A percentile compares a stretch with the other conserved stretches of the same genome.
Evolutionary conservation across 2,888 invertebrate species (phyloP).

Genomic region (Tipula vernalis): DNA sequence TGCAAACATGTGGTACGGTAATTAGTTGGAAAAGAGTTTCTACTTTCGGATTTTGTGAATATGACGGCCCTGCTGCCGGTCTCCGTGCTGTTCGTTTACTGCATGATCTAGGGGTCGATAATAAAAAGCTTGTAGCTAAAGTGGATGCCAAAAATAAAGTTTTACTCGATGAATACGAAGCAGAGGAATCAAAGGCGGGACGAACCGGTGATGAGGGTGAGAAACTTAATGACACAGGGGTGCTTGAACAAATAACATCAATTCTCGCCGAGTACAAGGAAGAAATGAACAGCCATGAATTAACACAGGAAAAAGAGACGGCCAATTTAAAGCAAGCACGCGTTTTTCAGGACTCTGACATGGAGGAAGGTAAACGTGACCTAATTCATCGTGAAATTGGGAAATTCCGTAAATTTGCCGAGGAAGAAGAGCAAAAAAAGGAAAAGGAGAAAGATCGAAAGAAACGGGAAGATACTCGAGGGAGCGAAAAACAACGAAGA

Average conservation of each 20-base stretch:
- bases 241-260: slow-evolving; percentile 62
- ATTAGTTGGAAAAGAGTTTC: slow-evolving; percentile 96
- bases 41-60: slow-evolving; percentile 97
- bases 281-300: slow-evolving; percentile 58
- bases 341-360: slow-evolving; percentile 70
- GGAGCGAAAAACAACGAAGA: slow-evolving; percentile 29
- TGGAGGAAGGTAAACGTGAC: slow-evolving; percentile 93
- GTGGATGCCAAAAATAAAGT: slow-evolving; percentile 96
- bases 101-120: slow-evolving; percentile 85
- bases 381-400: slow-evolving; percentile 95
- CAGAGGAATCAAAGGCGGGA: slow-evolving; percentile 49
- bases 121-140: slow-evolving; percentile 87
- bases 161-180: slow-evolving; percentile 85
- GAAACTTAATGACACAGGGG: slow-evolving; percentile 47
- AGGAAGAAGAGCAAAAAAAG: slow-evolving; percentile 35
- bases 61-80: slow-evolving; percentile 90
- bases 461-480: slow-evolving; percentile 33
- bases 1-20: slow-evolving; percentile 88
- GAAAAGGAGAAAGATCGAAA: slow-evolving; percentile 39
- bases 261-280: slow-evolving; percentile 73
- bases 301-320: slow-evolving; percentile 39
- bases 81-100: slow-evolving; percentile 84
- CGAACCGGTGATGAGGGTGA: slow-evolving; percentile 43
- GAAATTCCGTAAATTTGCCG: slow-evolving; percentile 85
- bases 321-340: slow-evolving; percentile 26